Evolutionary conservation across 2,888 invertebrate species (phyloP).

Genomic region (Copidosoma aretas): DNA sequence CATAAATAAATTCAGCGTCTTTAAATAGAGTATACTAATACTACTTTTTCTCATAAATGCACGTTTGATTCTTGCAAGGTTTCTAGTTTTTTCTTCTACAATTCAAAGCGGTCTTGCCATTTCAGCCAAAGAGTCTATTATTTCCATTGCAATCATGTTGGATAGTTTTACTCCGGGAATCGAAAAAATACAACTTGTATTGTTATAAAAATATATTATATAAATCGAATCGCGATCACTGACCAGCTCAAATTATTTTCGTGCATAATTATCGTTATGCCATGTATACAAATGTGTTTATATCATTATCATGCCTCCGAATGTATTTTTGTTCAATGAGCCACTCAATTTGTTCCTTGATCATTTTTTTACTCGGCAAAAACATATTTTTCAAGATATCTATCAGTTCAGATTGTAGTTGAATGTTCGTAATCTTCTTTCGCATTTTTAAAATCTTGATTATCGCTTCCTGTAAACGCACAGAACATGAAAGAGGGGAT

Average conservation of each 20-base stretch:
- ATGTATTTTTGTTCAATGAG: constrained; percentile 99
- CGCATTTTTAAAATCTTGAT: constrained; percentile 99
- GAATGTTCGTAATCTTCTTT: constrained; percentile 91
- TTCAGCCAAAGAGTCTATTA: constrained; percentile 22
- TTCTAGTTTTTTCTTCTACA: constrained; percentile 16
- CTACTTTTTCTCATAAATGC: constrained; percentile 32
- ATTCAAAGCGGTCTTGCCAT: constrained; percentile 34
- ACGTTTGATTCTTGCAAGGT: constrained; percentile 30
- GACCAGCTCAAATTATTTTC: constrained; percentile 23
- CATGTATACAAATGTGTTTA: constrained; percentile 98
- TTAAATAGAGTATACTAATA: constrained; percentile 34
- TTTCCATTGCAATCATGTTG: constrained; percentile 8
- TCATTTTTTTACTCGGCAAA: constrained; percentile 98
- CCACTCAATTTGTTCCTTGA: constrained; percentile 99
- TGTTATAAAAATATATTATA: constrained; percentile 56
- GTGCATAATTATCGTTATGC: constrained; percentile 69
- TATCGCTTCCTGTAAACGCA: constrained; percentile 83
- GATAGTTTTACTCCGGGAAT: constrained; percentile 16
- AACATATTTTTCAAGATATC: constrained; percentile 99
- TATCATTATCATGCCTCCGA: constrained; percentile 94
- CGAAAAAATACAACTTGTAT: constrained; percentile 25
- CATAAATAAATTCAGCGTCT: constrained; percentile 27
- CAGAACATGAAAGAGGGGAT: neutral
- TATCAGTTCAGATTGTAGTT: constrained; percentile 94
- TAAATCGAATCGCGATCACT: constrained; percentile 45